These are phyloP conservation scores for Myripristis murdjan DNA, from an alignment of 2,797 vertebrate genomes.

Conservation along the genomic window DNA sequence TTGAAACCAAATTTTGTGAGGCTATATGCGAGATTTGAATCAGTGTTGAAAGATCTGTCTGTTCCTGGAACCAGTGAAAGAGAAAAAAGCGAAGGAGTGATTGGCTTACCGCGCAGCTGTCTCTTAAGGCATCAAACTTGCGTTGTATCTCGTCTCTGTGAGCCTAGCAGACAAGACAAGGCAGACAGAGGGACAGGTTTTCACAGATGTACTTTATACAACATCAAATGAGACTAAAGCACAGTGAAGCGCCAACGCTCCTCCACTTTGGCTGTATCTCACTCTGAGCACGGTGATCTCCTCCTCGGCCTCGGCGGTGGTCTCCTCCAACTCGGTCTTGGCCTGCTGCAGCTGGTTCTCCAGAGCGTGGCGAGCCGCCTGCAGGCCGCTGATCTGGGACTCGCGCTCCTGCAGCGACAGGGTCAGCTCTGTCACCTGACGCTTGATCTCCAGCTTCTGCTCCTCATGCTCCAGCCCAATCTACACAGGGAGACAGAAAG, in stretches of 20 bases:
- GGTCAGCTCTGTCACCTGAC: conserved; percentile 94
- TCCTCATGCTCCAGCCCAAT: conserved; percentile 95
- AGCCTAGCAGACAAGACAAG: conserved; percentile 86
- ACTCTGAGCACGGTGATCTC: conserved; percentile 96
- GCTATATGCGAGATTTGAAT: conserved; percentile 19
- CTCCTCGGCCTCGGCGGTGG: conserved; percentile 95
- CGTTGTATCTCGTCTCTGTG: conserved; percentile 98
- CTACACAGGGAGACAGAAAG: conserved; percentile 70
- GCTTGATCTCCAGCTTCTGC: conserved; percentile 95
- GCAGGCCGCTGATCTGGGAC: conserved; percentile 93
- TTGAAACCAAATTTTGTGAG: conserved; percentile 10
- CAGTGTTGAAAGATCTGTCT: conserved; percentile 20
- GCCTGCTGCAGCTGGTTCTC: conserved; percentile 95
- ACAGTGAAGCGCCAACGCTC: background rate
- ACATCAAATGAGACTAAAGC: conserved; percentile 5
- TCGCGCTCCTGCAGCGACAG: conserved; percentile 94
- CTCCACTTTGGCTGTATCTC: conserved; percentile 48
- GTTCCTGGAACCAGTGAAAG: conserved; percentile 32
- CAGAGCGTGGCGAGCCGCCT: conserved; percentile 91
- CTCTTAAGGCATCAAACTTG: conserved; percentile 98
- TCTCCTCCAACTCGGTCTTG: conserved; percentile 95
- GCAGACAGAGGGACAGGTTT: conserved; percentile 41
- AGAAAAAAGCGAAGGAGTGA: background rate
- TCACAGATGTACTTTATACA: conserved; percentile 37
- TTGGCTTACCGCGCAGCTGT: conserved; percentile 97